Evolutionary conservation across 1,140 invertebrate species (phyloP), one percentile per base, ranked within the genome.

Genomic region (Maconellicoccus hirsutus): DNA sequence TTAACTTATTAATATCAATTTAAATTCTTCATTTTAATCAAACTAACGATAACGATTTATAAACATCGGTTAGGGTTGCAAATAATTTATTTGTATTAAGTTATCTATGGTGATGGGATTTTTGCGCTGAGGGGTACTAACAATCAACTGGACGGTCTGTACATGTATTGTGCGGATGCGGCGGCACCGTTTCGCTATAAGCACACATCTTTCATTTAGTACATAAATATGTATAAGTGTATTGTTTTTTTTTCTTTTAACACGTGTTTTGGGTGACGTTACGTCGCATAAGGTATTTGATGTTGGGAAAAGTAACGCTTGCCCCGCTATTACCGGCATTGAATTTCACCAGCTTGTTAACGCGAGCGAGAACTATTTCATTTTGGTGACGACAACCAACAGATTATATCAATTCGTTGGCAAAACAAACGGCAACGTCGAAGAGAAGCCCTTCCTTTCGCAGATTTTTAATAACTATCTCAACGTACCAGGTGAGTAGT

Each of bases 331-430:
- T 38, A 94, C 90, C 59, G 92, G 91, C 0, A 82, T 97, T 59
- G 89, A 93, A 77, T 92, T 93, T 78, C 86, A 91, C 76, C 86
- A 86, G 77, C 79, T 90, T 39, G 83, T 86, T 4, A 84, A 85
- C n/a, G 42, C n/a, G 73, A 83, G 85, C 0, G 86, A 87, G 70
- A 88, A 84, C 75, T 91, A 88, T 76, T 84, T 91, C 69, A 87
- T 97, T 42, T 86, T 96, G 72, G 89, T 89, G 0, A 90, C 92
- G 0, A 96, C 93, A 22, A 83, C 89, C 0, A 88, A 87, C 70
- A 83, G 88, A 71, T 81, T 96, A 59, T 95, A 94, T 81, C 90
- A 92, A 78, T 96, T 95, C 77, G 84, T 89, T 73, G 93, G 93
- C 21, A 81, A 82, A 71, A 84, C 90, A 0, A 82, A 84, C 27